Percentiles rank a stretch among this genome's conserved stretches.
Evolutionary conservation across 2,888 invertebrate genomes (phyloP).

Genomic region (Scrobipalpa costella): DNA sequence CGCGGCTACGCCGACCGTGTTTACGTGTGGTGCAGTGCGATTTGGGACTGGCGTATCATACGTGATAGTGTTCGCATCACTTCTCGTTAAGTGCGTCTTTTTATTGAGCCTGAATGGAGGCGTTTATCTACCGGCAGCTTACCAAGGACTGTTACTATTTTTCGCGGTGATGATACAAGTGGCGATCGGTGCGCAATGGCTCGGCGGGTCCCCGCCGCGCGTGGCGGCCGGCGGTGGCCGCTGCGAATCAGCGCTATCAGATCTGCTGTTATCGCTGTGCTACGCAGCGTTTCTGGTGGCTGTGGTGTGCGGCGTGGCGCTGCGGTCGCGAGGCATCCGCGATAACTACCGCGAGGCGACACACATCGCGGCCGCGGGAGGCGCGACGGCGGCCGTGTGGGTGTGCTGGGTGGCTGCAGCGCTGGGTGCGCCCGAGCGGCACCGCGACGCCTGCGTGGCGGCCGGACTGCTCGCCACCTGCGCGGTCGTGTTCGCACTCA

Average conservation of each 20-base stretch:
- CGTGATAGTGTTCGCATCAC: slow-evolving; percentile 93
- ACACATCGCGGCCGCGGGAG: slow-evolving; percentile 94
- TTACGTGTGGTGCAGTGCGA: slow-evolving; percentile 91
- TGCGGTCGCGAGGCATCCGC: slow-evolving; percentile 92
- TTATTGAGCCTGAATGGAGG: slow-evolving; percentile 94
- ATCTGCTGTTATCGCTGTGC: slow-evolving; percentile 88
- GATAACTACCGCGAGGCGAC: slow-evolving; percentile 97
- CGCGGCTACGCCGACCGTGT: slow-evolving; percentile 88
- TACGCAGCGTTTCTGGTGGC: slow-evolving; percentile 92
- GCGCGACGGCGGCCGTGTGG: slow-evolving; percentile 93
- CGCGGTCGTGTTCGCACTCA: slow-evolving; percentile 92
- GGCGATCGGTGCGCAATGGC: slow-evolving; percentile 91
- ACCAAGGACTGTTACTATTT: slow-evolving; percentile 93
- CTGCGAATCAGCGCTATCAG: slow-evolving; percentile 86
- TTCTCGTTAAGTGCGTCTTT: slow-evolving; percentile 96
- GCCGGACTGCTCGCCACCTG: slow-evolving; percentile 93
- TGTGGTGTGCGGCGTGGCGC: slow-evolving; percentile 91
- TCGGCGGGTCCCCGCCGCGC: slow-evolving; percentile 88
- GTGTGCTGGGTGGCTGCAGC: slow-evolving; percentile 92
- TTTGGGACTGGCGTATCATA: slow-evolving; percentile 91
- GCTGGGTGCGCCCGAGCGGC: slow-evolving; percentile 87
- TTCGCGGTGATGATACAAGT: slow-evolving; percentile 96
- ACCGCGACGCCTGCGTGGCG: slow-evolving; percentile 93
- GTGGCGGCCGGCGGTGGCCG: slow-evolving; percentile 58
- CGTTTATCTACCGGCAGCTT: slow-evolving; percentile 95